Evolutionary conservation across 2,888 invertebrate genomes (phyloP).

Genomic region (Bibio marci): DNA sequence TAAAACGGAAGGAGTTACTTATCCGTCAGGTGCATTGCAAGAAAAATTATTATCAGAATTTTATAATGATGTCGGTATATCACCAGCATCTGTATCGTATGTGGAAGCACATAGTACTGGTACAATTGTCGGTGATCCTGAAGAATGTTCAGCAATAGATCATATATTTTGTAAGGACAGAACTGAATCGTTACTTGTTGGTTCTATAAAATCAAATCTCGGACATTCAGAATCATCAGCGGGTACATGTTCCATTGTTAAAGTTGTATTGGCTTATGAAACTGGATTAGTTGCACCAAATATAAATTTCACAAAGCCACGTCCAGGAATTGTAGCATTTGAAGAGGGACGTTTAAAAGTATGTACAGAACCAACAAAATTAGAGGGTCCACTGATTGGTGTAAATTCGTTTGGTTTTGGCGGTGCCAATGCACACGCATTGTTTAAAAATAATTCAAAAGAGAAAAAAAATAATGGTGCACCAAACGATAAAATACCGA

Average conservation of each 20-base stretch:
- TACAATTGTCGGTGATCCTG: conserved; percentile 64
- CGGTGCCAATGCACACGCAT: conserved; percentile 61
- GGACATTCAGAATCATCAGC: conserved; percentile 84
- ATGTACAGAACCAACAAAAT: conserved; percentile 50
- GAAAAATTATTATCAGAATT: conserved; percentile 42
- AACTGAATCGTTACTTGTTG: conserved; percentile 59
- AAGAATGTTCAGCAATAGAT: conserved; percentile 71
- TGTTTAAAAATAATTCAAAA: conserved; percentile 16
- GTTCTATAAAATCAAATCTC: conserved; percentile 85
- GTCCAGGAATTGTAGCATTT: conserved; percentile 42
- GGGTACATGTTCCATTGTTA: conserved; percentile 65
- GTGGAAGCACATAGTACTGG: conserved; percentile 81
- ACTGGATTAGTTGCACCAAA: conserved; percentile 70
- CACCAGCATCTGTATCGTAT: conserved; percentile 52
- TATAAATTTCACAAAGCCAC: conserved; percentile 52
- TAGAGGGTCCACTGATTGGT: conserved; percentile 59
- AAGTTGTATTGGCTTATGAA: conserved; percentile 69
- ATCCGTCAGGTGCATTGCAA: conserved; percentile 46
- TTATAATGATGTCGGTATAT: conserved; percentile 50
- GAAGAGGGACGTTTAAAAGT: conserved; percentile 47
- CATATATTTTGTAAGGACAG: conserved; percentile 59
- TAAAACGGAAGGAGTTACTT: conserved; percentile 51
- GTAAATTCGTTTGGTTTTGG: conserved; percentile 91
- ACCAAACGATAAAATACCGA: conserved; percentile 47
- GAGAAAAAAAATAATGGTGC: conserved; percentile 34